These are phyloP conservation scores for Canis aureus DNA, from an alignment of 2,113 vertebrate species.

Conservation along the genomic window DNA sequence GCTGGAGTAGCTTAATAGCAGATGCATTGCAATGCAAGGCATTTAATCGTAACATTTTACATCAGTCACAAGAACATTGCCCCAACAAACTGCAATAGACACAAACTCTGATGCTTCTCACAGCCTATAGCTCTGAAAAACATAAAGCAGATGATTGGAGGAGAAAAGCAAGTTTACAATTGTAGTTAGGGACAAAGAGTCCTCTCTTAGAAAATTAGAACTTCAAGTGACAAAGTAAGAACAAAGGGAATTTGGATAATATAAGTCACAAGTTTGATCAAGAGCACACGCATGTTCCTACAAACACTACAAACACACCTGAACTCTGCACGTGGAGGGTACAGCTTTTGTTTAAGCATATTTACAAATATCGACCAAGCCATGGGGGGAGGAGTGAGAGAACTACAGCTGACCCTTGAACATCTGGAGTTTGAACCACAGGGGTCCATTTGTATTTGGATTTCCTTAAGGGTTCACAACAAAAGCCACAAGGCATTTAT, in stretches of 20 bases:
- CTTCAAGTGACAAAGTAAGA: neutral
- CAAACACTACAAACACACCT: neutral
- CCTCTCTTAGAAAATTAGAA: neutral
- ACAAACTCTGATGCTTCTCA: neutral
- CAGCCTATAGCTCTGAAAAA: neutral
- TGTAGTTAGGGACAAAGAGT: neutral
- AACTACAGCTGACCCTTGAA: neutral
- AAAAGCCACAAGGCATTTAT: neutral
- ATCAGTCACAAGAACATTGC: neutral
- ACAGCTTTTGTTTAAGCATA: neutral
- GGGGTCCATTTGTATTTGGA: neutral
- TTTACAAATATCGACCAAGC: neutral
- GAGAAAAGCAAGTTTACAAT: neutral
- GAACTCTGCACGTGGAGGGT: neutral
- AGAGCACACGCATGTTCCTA: neutral
- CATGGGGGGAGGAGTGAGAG: fast-evolving
- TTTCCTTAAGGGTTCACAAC: neutral
- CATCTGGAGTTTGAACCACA: neutral
- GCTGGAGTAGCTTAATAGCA: neutral
- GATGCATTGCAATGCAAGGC: neutral
- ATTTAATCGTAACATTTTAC: neutral
- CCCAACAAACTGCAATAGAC: neutral
- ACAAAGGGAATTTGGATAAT: neutral
- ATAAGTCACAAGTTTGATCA: neutral
- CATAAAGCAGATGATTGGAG: neutral